Evolutionary conservation across 2,888 invertebrate genomes (phyloP).

Genomic region (Torymus aiolomorphi): DNA sequence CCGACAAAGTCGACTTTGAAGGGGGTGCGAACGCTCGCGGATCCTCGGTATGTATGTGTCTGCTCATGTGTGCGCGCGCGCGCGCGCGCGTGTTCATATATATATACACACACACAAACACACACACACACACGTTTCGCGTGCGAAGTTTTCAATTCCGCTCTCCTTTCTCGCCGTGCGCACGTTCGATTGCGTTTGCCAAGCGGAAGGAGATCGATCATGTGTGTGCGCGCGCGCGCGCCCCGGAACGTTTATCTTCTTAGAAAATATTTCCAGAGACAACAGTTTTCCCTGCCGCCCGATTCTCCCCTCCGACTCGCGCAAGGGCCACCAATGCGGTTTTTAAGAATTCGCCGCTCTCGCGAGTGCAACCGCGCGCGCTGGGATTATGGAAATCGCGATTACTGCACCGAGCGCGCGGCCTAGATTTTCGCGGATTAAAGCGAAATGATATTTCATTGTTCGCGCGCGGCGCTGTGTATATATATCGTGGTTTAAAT

Average conservation of each 20-base stretch:
- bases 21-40: slow-evolving; percentile 62
- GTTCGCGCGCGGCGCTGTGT: neutral
- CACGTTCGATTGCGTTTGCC: slow-evolving; percentile 29
- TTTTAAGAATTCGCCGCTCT: neutral
- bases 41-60: slow-evolving; percentile 44
- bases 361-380: too few relatives aligned
- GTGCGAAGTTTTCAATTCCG: slow-evolving; percentile 65
- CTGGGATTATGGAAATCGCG: slow-evolving; percentile 16
- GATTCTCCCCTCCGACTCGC: neutral
- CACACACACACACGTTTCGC: slow-evolving; percentile 46
- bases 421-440: slow-evolving; percentile 40
- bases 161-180: slow-evolving; percentile 46
- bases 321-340: neutral
- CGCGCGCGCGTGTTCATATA: neutral
- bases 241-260: slow-evolving; percentile 36
- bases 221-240: neutral
- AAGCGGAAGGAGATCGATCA: neutral
- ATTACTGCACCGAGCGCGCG: neutral
- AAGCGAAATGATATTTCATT: slow-evolving; percentile 27
- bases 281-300: slow-evolving; percentile 2
- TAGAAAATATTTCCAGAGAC: slow-evolving; percentile 45
- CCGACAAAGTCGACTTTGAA: slow-evolving; percentile 53
- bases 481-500: slow-evolving; percentile 17
- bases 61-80: slow-evolving; percentile 44
- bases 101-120: neutral